Base-by-base conservation (phyloP, 2,888 invertebrate genomes). In the Nomada flava region DNA sequence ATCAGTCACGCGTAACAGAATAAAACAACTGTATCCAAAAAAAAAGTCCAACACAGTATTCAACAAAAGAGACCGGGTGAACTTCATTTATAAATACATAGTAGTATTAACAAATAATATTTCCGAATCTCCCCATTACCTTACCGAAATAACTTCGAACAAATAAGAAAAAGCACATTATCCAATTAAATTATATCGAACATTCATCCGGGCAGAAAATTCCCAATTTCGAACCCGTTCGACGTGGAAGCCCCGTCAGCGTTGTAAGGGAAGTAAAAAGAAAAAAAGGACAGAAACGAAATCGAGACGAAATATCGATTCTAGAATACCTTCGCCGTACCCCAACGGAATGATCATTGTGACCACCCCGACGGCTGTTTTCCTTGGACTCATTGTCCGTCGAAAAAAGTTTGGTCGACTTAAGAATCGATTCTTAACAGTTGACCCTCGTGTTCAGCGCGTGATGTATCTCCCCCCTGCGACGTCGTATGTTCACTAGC, bases 401-500 rank as follows among this genome's bases (percentile, higher is more conserved):
- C 18, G 52, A 10, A 55, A 63, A 75, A 82, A 82, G 60, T 20
- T 55, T 36, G 74, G 2, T 0, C 26, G 26, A 15, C 5, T n/a
- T 26, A 42, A 64, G 62, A 70, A 72, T 82, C 72, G 78, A 82
- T 83, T 57, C 78, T 42, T 52, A 67, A 26, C 68, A 78, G 72
- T 64, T 47, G 72, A 75, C 65, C 63, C 52, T 23, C 26, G 75
- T 57, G 64, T 55, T 55, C 65, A 59, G 62, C 11, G 47, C 50
- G 50, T 70, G 74, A 65, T 69, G 50, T 63, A 63, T 73, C 72
- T 53, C 9, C 15, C 50, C 67, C 65, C 29, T 42, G 53, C 18
- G 67, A 47, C 59, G 62, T 73, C n/a, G 15, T 69, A 65, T 76
- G 81, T 70, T 69, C 73, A 59, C 83, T 65, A 82, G 76, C 82